Evolutionary conservation across 2,888 invertebrate species (phyloP).

Genomic region (Ypsolopha sequella): DNA sequence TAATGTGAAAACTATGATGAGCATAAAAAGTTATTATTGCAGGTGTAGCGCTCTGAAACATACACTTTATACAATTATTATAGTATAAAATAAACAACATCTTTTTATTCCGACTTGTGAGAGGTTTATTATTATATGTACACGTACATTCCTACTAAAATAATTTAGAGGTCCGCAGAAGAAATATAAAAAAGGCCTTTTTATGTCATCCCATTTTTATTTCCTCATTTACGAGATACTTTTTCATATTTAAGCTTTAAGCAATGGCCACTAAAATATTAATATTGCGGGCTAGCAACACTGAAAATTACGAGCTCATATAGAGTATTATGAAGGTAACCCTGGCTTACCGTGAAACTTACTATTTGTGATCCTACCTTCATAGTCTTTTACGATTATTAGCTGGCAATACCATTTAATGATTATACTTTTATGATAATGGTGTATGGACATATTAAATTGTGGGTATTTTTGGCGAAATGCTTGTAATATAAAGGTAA

Average conservation of each 20-base stretch:
- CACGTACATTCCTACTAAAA: neutral
- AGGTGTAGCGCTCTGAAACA: too few species aligned
- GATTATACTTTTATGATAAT: constrained; percentile 2
- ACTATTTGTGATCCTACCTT: constrained; percentile 21
- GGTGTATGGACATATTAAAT: constrained; percentile 6
- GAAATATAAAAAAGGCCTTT: neutral
- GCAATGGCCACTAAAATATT: neutral
- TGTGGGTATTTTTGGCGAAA: too few species aligned
- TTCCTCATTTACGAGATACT: neutral
- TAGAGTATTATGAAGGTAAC: constrained; percentile 18
- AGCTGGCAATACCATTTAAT: neutral
- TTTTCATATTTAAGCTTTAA: neutral
- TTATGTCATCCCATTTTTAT: neutral
- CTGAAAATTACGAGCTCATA: constrained; percentile 29
- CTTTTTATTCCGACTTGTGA: too few species aligned
- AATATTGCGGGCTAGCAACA: constrained; percentile 15
- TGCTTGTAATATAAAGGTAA: too few species aligned
- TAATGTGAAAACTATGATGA: too few species aligned
- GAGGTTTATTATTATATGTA: neutral
- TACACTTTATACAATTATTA: too few species aligned
- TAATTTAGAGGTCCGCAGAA: neutral
- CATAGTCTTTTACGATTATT: constrained; percentile 25
- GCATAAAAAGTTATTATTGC: too few species aligned
- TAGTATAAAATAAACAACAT: too few species aligned
- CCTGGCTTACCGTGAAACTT: constrained; percentile 20